phyloP scores from a whole-genome alignment of 2,888 invertebrate genomes.

The Arrhopalites spinosus region DNA sequence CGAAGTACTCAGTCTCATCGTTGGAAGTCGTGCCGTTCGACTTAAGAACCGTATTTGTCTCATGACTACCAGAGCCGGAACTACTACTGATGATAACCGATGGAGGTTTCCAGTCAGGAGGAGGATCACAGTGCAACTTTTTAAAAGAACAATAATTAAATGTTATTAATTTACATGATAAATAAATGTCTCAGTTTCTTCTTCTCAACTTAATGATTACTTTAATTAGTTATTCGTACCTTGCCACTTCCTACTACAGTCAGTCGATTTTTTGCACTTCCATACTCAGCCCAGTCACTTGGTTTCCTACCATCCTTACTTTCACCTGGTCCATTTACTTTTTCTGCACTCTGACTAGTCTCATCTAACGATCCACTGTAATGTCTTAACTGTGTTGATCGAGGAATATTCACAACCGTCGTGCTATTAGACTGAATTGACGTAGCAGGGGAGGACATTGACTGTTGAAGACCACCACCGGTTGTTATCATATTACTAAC shows the following conservation, averaged over 20 bases:
- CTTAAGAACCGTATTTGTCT: slow-evolving; percentile 8
- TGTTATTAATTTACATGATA: no score
- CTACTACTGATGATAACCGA: slow-evolving; percentile 17
- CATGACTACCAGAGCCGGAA: neutral
- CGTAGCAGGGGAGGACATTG: slow-evolving; percentile 18
- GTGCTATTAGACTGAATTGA: slow-evolving; percentile 6
- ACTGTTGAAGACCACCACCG: slow-evolving; percentile 30
- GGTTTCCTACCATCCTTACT: neutral
- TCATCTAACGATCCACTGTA: slow-evolving; percentile 26
- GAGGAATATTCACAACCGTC: neutral
- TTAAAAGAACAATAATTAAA: no score
- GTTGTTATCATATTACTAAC: neutral
- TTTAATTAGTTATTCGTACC: no score
- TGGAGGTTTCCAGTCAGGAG: slow-evolving; percentile 53
- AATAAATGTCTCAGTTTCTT: no score
- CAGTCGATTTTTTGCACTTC: slow-evolving; percentile 70
- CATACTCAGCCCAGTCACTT: slow-evolving; percentile 25
- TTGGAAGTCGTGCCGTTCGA: slow-evolving; percentile 29
- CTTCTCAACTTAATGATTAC: no score
- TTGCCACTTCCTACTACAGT: slow-evolving; percentile 78
- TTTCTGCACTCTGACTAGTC: neutral
- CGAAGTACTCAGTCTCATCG: slow-evolving; percentile 53
- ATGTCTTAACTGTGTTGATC: slow-evolving; percentile 17
- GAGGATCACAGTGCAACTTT: slow-evolving; percentile 67
- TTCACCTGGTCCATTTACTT: neutral